Evolutionary conservation across 2,113 vertebrate genomes (phyloP).

Genomic region (Pedionomus torquatus): DNA sequence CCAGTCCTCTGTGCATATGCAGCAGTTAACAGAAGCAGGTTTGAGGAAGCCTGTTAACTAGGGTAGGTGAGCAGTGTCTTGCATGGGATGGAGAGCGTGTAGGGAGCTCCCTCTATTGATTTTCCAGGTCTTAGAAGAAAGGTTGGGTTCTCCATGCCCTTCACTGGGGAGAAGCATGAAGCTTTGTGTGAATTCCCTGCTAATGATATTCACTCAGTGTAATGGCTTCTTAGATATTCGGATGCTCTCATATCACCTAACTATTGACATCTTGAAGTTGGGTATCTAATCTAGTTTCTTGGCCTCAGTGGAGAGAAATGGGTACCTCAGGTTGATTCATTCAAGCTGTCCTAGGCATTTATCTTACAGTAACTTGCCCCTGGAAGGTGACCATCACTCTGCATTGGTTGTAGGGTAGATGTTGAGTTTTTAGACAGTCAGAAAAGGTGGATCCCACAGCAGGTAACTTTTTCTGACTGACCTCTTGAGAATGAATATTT

Average conservation of each 20-base stretch:
- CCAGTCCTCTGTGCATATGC: background rate
- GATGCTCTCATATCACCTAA: background rate
- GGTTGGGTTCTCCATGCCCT: background rate
- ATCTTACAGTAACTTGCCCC: background rate
- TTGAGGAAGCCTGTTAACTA: background rate
- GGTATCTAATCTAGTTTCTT: background rate
- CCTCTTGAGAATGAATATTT: background rate
- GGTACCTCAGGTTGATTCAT: background rate
- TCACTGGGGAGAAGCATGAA: background rate
- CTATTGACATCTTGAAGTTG: background rate
- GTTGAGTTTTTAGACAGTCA: background rate
- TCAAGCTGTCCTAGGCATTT: background rate
- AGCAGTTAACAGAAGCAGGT: background rate
- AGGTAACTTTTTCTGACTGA: background rate
- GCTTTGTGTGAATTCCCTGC: background rate
- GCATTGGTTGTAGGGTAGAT: background rate
- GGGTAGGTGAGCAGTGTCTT: background rate
- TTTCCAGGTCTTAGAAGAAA: background rate
- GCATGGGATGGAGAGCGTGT: background rate
- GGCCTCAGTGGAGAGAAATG: background rate
- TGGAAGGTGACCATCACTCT: background rate
- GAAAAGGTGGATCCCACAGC: background rate
- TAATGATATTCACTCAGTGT: background rate
- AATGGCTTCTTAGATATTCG: background rate
- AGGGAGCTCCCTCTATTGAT: constrained; percentile 27